Evolutionary conservation across 1,140 invertebrate genomes (phyloP).

Genomic region (Rhynchophorus ferrugineus): DNA sequence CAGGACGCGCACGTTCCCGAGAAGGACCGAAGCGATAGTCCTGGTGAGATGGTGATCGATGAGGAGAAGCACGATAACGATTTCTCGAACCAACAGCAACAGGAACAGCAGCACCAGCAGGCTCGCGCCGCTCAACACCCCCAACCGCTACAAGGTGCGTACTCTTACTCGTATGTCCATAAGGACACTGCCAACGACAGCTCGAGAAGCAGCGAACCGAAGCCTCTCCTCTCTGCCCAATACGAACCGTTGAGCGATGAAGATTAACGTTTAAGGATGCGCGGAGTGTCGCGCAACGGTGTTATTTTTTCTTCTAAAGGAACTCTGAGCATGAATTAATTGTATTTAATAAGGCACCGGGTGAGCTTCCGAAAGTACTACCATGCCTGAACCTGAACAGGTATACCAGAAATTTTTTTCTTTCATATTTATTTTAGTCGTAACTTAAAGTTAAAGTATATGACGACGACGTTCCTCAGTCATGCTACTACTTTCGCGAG

Average conservation of each 20-base stretch:
- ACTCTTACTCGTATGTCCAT: conserved; percentile 45
- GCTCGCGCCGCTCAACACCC: conserved; percentile 33
- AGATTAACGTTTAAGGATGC: conserved; percentile 51
- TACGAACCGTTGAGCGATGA: conserved; percentile 84
- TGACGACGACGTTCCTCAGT: too few species aligned
- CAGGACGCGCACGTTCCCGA: conserved; percentile 36
- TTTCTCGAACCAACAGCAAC: conserved; percentile 36
- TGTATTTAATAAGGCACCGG: conserved; percentile 8
- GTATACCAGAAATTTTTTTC: too few species aligned
- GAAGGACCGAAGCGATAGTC: conserved; percentile 45
- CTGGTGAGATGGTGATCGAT: conserved; percentile 55
- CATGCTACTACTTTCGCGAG: neutral
- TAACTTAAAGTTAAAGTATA: too few species aligned
- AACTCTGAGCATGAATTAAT: conserved; percentile 8
- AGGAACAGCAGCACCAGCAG: conserved; percentile 27
- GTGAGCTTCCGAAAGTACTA: conserved; percentile 5
- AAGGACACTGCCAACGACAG: conserved; percentile 40
- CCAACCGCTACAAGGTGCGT: conserved; percentile 37
- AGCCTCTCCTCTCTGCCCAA: conserved; percentile 72
- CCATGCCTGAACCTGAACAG: too few species aligned
- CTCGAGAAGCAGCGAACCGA: conserved; percentile 56
- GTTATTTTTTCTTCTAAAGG: conserved; percentile 21
- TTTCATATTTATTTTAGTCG: too few species aligned
- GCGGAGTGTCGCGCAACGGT: conserved; percentile 19
- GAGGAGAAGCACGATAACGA: conserved; percentile 42